Conservation (phyloP, 2,113 vertebrate genomes). For the Sula dactylatra region DNA sequence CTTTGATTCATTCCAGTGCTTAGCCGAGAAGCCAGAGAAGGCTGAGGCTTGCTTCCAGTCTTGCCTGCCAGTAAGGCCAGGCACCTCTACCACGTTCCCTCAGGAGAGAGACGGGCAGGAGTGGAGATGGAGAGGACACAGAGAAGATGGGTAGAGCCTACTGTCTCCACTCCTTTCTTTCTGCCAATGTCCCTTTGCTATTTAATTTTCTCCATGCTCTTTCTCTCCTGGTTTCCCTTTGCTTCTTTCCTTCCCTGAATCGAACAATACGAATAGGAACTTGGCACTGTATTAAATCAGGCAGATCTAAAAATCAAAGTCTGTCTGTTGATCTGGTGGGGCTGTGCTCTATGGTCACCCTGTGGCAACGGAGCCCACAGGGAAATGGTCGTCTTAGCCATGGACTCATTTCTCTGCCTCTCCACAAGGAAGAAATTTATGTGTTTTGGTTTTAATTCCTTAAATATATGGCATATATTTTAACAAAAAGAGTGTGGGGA, state of each 20-base stretch:
- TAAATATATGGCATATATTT: background rate
- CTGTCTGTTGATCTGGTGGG: background rate
- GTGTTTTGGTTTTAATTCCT: background rate
- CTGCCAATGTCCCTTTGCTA: rapidly evolving
- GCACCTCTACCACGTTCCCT: background rate
- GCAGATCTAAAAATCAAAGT: background rate
- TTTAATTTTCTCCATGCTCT: rapidly evolving
- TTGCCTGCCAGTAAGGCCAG: background rate
- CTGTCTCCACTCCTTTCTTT: background rate
- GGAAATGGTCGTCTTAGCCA: background rate
- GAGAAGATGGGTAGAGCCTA: background rate
- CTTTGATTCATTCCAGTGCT: background rate
- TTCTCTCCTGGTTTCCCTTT: background rate
- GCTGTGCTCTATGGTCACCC: background rate
- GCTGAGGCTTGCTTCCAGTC: background rate
- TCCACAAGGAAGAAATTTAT: background rate
- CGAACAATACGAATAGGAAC: background rate
- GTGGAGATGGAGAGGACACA: background rate
- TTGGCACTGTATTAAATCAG: background rate
- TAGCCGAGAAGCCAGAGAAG: background rate
- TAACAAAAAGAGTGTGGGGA: background rate
- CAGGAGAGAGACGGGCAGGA: too few species aligned
- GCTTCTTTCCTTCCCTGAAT: background rate
- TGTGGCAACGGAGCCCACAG: rapidly evolving
- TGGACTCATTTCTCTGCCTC: background rate